Evolutionary conservation across 2,113 vertebrate genomes (phyloP).

Genomic region (Ibidorhyncha struthersii): DNA sequence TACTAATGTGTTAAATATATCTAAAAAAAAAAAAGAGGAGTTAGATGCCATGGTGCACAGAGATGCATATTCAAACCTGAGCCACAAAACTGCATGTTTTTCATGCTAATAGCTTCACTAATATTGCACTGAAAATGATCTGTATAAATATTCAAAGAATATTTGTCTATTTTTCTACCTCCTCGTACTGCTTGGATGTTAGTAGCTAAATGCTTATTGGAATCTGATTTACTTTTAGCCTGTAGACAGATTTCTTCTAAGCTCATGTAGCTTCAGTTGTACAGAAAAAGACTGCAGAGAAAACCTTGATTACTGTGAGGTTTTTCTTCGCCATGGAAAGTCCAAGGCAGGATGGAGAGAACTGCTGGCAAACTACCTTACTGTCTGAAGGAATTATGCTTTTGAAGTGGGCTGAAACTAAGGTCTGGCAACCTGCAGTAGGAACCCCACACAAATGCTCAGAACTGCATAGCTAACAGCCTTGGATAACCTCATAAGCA

Average conservation of each 20-base stretch:
- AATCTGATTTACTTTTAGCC: background rate
- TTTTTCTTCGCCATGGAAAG: background rate
- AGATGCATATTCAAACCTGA: background rate
- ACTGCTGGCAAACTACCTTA: background rate
- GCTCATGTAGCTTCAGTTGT: background rate
- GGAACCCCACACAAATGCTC: background rate
- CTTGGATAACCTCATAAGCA: conserved; percentile 39
- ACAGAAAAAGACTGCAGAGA: background rate
- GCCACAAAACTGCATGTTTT: background rate
- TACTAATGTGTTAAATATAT: background rate
- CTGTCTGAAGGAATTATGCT: background rate
- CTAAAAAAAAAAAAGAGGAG: background rate
- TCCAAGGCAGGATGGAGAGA: background rate
- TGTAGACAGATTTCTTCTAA: background rate
- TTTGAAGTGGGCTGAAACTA: conserved; percentile 45
- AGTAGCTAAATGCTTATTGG: background rate
- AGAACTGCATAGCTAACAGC: background rate
- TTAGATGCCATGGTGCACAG: background rate
- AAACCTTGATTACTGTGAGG: background rate
- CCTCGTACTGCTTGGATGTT: background rate
- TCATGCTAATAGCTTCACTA: background rate
- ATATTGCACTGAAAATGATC: background rate
- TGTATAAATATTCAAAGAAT: background rate
- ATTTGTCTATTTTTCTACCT: background rate
- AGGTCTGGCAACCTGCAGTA: conserved; percentile 24